Evolutionary conservation across 2,888 invertebrate species (phyloP).

Genomic region (Julus scanicus): DNA sequence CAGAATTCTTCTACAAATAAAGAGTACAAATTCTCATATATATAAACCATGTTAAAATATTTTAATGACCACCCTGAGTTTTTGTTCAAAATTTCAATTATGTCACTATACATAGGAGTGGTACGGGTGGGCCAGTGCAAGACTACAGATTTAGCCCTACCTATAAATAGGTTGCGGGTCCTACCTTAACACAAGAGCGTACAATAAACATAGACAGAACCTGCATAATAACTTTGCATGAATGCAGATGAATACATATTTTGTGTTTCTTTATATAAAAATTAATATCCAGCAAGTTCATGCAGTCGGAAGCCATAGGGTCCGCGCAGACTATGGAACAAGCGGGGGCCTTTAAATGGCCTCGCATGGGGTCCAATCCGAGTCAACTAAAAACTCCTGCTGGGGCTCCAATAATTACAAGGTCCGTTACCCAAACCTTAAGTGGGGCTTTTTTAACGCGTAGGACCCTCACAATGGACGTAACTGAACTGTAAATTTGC

Average conservation of each 20-base stretch:
- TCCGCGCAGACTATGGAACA: not conserved
- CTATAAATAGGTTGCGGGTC: not conserved
- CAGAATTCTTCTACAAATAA: too few species aligned
- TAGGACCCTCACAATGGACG: slow-evolving; percentile 31
- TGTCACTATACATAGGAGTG: not conserved
- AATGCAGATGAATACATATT: slow-evolving; percentile 20
- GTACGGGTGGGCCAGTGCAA: not conserved
- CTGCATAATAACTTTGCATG: slow-evolving; percentile 21
- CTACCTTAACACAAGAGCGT: not conserved
- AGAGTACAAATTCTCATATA: too few species aligned
- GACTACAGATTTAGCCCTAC: not conserved
- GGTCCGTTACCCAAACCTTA: slow-evolving; percentile 54
- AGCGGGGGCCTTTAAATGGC: slow-evolving; percentile 40
- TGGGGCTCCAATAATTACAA: slow-evolving; percentile 52
- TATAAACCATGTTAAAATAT: too few species aligned
- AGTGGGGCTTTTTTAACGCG: slow-evolving; percentile 48
- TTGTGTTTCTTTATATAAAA: slow-evolving; percentile 41
- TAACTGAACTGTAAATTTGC: slow-evolving; percentile 48
- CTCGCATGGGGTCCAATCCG: slow-evolving; percentile 17
- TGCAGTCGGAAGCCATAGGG: slow-evolving; percentile 33
- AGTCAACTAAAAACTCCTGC: slow-evolving; percentile 46
- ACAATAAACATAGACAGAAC: slow-evolving; percentile 19
- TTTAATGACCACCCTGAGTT: not conserved
- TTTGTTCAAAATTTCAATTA: slow-evolving; percentile 6
- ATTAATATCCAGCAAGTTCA: slow-evolving; percentile 46